phyloP scores from a whole-genome alignment of 2,113 vertebrate genomes.

The Clupea harengus region DNA sequence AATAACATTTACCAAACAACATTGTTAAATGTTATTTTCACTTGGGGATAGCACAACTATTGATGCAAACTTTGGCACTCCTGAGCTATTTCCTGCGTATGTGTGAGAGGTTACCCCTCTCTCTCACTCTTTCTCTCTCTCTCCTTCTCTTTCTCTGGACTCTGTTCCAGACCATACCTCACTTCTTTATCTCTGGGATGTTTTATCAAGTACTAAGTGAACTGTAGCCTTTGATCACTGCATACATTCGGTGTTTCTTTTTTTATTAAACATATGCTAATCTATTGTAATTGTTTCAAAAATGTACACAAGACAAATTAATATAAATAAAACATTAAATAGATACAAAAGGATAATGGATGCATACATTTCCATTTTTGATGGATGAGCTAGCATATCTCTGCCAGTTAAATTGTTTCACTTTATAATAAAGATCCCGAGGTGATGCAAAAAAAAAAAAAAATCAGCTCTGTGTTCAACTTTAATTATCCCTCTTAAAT shows the following conservation, averaged over 20 bases:
- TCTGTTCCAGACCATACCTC: constrained; percentile 47
- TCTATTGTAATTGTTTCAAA: constrained; percentile 88
- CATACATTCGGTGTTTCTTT: constrained; percentile 81
- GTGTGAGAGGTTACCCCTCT: not conserved
- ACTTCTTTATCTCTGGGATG: constrained; percentile 4
- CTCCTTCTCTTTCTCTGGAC: constrained; percentile 18
- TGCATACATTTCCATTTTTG: constrained; percentile 82
- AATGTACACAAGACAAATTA: constrained; percentile 87
- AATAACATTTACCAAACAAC: constrained; percentile 38
- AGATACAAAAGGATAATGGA: constrained; percentile 76
- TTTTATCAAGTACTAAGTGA: constrained; percentile 20
- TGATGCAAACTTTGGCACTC: not conserved
- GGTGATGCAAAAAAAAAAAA: constrained; percentile 71
- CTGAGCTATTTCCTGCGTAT: not conserved
- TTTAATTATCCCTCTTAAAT: constrained; percentile 96
- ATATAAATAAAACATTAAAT: constrained; percentile 75
- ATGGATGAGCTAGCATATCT: constrained; percentile 86
- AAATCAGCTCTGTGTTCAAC: constrained; percentile 86
- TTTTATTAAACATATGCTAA: constrained; percentile 74
- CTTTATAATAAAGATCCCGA: constrained; percentile 81
- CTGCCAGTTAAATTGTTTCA: constrained; percentile 85
- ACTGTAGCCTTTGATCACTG: constrained; percentile 49
- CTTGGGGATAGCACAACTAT: constrained; percentile 56
- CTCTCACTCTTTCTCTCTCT: constrained; percentile 1
- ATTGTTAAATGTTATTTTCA: constrained; percentile 60